Evolutionary conservation across 2,888 invertebrate species (phyloP).

Genomic region (Tortrix viridana): DNA sequence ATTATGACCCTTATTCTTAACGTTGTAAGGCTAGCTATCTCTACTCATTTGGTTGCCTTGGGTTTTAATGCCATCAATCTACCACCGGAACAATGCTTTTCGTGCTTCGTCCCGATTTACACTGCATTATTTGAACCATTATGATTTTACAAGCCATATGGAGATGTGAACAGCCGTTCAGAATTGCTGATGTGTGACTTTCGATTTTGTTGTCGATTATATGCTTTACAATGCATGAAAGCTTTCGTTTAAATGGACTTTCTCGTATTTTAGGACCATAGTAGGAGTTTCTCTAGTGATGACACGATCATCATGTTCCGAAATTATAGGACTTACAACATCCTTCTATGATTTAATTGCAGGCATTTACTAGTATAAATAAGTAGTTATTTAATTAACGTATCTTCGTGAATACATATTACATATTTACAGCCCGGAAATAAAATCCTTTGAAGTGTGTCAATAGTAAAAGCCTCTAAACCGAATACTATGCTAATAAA

Average conservation of each 20-base stretch:
- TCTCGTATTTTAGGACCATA: slow-evolving; percentile 4
- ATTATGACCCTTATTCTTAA: slow-evolving; percentile 18
- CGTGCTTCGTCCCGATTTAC: slow-evolving; percentile 53
- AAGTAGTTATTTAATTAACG: not conserved
- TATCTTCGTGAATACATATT: not conserved
- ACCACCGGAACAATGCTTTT: slow-evolving; percentile 60
- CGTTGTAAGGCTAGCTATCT: slow-evolving; percentile 1
- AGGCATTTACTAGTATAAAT: too few relatives aligned
- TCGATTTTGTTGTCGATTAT: slow-evolving; percentile 55
- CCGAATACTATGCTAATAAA: slow-evolving; percentile 46
- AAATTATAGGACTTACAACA: too few relatives aligned
- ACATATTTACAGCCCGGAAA: not conserved
- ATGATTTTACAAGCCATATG: slow-evolving; percentile 56
- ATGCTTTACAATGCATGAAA: slow-evolving; percentile 24
- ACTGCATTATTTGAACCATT: slow-evolving; percentile 46
- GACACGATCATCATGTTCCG: not conserved
- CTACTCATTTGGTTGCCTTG: slow-evolving; percentile 10
- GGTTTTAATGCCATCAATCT: slow-evolving; percentile 61
- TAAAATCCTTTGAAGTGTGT: slow-evolving; percentile 1
- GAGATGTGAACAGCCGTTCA: slow-evolving; percentile 50
- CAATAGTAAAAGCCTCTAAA: slow-evolving; percentile 29
- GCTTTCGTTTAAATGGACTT: slow-evolving; percentile 19
- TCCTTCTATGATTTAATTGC: too few relatives aligned
- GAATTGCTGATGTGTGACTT: slow-evolving; percentile 55
- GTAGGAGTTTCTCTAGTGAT: not conserved